A percentile compares a stretch with the other conserved stretches of the same genome.
Conservation (phyloP, 2,113 vertebrate species). For the Ophthalmolycus amberensis region DNA sequence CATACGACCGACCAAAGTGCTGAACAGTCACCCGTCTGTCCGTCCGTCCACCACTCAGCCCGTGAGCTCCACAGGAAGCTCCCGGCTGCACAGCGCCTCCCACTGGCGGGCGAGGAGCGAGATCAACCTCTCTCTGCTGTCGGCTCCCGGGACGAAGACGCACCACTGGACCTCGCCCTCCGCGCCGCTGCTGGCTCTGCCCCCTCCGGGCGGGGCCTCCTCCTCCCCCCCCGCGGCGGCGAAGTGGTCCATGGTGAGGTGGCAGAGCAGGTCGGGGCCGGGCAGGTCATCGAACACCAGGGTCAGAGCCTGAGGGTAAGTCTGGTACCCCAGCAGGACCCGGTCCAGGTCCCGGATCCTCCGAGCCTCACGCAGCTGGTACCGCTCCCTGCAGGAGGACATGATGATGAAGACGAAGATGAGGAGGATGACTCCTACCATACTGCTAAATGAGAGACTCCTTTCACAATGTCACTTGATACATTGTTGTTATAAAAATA, state of each 20-base stretch:
- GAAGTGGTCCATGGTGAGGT: conserved; percentile 95
- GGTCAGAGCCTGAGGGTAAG: conserved; percentile 94
- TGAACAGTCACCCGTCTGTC: not conserved
- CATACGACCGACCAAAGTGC: not conserved
- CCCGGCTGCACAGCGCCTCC: conserved; percentile 94
- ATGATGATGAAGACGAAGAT: not conserved
- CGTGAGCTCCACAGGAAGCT: conserved; percentile 95
- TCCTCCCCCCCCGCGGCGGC: conserved; percentile 71
- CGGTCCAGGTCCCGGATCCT: conserved; percentile 94
- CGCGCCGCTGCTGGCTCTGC: conserved; percentile 61
- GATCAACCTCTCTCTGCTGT: conserved; percentile 94
- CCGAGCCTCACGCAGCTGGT: conserved; percentile 90
- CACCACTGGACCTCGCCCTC: conserved; percentile 93
- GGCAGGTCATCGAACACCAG: conserved; percentile 96
- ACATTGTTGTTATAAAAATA: not conserved
- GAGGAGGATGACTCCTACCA: not conserved
- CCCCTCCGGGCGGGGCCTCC: conserved; percentile 44
- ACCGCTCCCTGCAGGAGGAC: conserved; percentile 86
- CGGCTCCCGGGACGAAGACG: conserved; percentile 93
- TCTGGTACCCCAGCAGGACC: conserved; percentile 96
- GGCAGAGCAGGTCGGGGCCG: conserved; percentile 92
- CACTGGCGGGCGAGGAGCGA: conserved; percentile 95
- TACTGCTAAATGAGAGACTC: not conserved
- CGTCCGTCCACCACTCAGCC: conserved; percentile 76
- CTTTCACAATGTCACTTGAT: not conserved